These are phyloP conservation scores for Andrena minutula DNA, from an alignment of 2,888 invertebrate species.

Conservation along the genomic window DNA sequence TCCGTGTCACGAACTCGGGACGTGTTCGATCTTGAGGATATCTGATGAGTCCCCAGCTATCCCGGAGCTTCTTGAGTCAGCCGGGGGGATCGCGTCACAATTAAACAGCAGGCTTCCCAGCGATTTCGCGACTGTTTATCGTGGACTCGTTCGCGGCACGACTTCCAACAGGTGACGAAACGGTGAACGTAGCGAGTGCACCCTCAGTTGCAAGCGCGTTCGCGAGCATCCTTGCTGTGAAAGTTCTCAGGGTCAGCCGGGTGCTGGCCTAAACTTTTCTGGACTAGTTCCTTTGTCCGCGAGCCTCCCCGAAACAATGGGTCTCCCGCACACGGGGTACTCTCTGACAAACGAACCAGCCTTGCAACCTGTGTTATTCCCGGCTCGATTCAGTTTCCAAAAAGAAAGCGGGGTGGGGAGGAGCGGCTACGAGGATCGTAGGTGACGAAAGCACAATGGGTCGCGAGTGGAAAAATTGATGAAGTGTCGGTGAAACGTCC, in stretches of 20 bases:
- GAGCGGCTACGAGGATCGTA: neutral
- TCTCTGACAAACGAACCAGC: too few species aligned
- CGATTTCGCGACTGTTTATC: neutral
- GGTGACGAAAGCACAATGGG: neutral
- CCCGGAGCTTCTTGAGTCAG: neutral
- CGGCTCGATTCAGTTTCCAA: too few species aligned
- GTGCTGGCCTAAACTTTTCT: neutral
- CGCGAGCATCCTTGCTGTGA: neutral
- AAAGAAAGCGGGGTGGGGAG: too few species aligned
- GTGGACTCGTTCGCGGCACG: neutral
- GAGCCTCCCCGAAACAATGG: neutral
- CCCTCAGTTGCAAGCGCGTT: neutral
- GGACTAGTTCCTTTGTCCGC: neutral
- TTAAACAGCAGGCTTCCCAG: neutral
- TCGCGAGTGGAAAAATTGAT: neutral
- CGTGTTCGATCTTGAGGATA: conserved; percentile 25
- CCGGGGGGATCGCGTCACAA: neutral
- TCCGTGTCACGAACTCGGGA: conserved; percentile 11
- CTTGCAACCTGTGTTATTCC: too few species aligned
- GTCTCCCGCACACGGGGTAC: too few species aligned
- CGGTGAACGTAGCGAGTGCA: neutral
- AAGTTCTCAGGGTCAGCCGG: conserved; percentile 16
- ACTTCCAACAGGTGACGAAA: conserved; percentile 40
- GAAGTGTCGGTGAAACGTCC: neutral
- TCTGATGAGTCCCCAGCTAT: conserved; percentile 4